Percentiles rank a stretch among this genome's conserved stretches.
Conservation (phyloP, 2,113 vertebrate genomes). For the Rhegmatorhina hoffmannsi region DNA sequence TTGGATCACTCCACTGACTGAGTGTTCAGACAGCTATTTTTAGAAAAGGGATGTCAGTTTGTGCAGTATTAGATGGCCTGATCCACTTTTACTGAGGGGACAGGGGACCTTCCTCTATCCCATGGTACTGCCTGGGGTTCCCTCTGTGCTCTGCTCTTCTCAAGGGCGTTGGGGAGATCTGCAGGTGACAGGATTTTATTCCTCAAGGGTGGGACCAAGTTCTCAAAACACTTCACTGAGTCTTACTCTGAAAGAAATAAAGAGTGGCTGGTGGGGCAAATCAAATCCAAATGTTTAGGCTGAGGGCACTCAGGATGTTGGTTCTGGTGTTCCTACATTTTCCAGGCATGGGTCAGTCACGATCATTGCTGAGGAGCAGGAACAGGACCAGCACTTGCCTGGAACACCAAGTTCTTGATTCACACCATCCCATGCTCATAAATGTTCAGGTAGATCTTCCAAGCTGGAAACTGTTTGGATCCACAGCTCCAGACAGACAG, state of each 20-base stretch:
- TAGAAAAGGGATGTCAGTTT: slow-evolving; percentile 60
- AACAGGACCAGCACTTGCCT: not conserved
- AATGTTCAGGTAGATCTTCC: not conserved
- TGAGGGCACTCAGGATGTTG: rapidly evolving
- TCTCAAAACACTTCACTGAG: not conserved
- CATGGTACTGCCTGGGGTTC: not conserved
- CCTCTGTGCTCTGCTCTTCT: not conserved
- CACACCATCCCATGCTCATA: not conserved
- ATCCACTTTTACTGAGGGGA: not conserved
- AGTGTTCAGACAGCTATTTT: slow-evolving; percentile 74
- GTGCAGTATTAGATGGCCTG: slow-evolving; percentile 49
- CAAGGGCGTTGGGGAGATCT: not conserved
- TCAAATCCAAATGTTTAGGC: not conserved
- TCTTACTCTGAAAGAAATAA: not conserved
- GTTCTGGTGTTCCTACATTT: not conserved
- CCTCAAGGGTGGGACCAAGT: not conserved
- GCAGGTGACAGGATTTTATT: not conserved
- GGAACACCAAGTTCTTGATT: not conserved
- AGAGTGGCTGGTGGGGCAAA: not conserved
- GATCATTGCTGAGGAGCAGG: not conserved
- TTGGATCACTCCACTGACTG: slow-evolving; percentile 77
- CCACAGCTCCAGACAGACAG: slow-evolving; percentile 20
- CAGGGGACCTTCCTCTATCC: not conserved
- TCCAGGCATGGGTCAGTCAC: not conserved
- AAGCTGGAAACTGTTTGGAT: not conserved